These are phyloP conservation scores for Telmatochromis sp. DNA, from an alignment of 2,113 vertebrate genomes.

Conservation along the genomic window DNA sequence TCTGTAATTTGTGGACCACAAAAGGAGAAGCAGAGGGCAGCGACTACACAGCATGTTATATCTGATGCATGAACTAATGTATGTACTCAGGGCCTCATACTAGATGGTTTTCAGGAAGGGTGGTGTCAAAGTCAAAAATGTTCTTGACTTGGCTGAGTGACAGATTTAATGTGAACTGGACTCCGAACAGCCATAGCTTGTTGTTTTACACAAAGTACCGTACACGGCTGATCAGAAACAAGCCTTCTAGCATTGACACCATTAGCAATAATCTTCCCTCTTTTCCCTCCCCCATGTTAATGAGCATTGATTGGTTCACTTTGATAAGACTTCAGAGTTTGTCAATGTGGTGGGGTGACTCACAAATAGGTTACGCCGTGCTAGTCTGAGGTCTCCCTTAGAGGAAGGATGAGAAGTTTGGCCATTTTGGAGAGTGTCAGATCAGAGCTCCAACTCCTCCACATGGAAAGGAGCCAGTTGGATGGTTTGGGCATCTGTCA, in stretches of 20 bases:
- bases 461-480: background rate
- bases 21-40: background rate
- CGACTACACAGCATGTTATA: background rate
- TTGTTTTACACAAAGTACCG: background rate
- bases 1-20: background rate
- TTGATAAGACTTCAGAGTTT: background rate
- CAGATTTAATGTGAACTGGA: background rate
- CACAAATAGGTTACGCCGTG: background rate
- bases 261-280: background rate
- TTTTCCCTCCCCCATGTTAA: background rate
- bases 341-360: background rate
- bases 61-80: background rate
- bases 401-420: background rate
- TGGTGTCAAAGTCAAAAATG: background rate
- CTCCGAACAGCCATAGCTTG: background rate
- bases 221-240: background rate
- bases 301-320: background rate
- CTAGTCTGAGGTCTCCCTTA: background rate
- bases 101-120: background rate
- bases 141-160: background rate
- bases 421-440: background rate
- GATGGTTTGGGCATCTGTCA: background rate
- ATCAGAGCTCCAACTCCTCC: background rate
- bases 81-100: background rate
- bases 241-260: background rate